These are phyloP conservation scores for Oryzias celebensis DNA, from an alignment of 2,113 vertebrate species.

Conservation along the genomic window DNA sequence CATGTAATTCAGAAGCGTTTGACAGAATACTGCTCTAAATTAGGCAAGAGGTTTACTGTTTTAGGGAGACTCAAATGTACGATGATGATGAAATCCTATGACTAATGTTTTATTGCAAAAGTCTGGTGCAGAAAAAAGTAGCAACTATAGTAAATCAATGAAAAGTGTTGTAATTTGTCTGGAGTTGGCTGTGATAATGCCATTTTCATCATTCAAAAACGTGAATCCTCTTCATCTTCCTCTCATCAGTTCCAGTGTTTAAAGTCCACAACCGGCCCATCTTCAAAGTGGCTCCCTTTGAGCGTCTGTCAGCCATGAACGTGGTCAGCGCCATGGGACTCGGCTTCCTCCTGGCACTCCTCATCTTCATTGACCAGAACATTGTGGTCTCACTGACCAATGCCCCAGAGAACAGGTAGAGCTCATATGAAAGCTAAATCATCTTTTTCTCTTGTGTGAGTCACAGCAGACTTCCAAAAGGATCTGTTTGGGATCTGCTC, in stretches of 20 bases:
- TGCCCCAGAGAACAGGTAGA: slow-evolving; percentile 92
- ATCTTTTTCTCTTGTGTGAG: not conserved
- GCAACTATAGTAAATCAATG: not conserved
- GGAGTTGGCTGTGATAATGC: not conserved
- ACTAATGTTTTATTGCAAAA: no score
- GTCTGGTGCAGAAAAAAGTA: not conserved
- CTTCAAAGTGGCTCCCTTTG: slow-evolving; percentile 86
- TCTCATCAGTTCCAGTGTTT: slow-evolving; percentile 87
- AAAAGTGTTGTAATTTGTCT: not conserved
- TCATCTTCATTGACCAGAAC: slow-evolving; percentile 99
- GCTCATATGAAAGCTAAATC: not conserved
- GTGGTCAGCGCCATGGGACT: slow-evolving; percentile 90
- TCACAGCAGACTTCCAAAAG: not conserved
- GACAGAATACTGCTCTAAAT: slow-evolving; percentile 15
- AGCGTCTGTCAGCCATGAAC: slow-evolving; percentile 82
- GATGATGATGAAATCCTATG: no score
- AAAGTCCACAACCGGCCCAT: slow-evolving; percentile 85
- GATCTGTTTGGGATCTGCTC: no score
- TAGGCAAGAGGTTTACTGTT: slow-evolving; percentile 1
- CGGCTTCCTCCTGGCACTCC: slow-evolving; percentile 93
- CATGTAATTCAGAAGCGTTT: slow-evolving; percentile 33
- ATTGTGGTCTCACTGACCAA: slow-evolving; percentile 93
- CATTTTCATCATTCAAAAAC: no score
- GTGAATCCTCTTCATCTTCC: not conserved
- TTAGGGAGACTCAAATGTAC: no score